Base-by-base conservation (phyloP, 2,113 vertebrate species). In the Rhinichthys klamathensis region DNA sequence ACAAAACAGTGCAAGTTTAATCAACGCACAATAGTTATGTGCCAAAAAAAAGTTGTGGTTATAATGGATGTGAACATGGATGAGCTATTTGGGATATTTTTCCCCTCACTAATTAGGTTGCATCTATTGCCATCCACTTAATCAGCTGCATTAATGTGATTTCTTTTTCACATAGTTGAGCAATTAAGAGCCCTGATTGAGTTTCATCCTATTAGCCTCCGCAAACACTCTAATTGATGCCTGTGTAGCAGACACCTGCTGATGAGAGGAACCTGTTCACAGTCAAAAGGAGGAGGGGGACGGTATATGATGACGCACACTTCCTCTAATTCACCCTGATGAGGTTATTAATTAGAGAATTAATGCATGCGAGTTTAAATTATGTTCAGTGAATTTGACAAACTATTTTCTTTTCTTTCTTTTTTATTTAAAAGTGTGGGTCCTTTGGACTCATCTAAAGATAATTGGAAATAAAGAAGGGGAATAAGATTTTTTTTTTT, bases 161-260 rank as follows among this genome's bases (percentile, higher is more conserved):
- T 97, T 97, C 96, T 97, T 97, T 97, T 86, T 85, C 96, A 98
- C 97, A 97, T 97, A 97, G 97, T 97, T 94, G 95, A 95, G 93
- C 95, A 98, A 98, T 98, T 97, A 98, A 96, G 93, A 93, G 95
- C 94, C 93, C 96, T 98, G 97, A 99, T 98, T 98, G 97, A 97
- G 95, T 97, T 98, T 98, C 96, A 97, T 98, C 96, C 96, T 96
- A 99, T 98, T 99, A 99, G 96, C 95, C 96, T 97, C 95, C 92
- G 96, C 96, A 97, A 98, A 99, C 97, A 97, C 91, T 94, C 95
- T 97, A 97, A 98, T 97, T 97, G 97, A 97, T 94, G 96, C 93
- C 92, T 89, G 94, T 94, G 95, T 96, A 96, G 96, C 96, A 96
- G 97, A 97, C 95, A 96, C 95, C 93, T 92, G 93, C 93, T 94